These are phyloP conservation scores for Microplitis demolitor DNA, from an alignment of 1,140 invertebrate species.

Conservation along the genomic window DNA sequence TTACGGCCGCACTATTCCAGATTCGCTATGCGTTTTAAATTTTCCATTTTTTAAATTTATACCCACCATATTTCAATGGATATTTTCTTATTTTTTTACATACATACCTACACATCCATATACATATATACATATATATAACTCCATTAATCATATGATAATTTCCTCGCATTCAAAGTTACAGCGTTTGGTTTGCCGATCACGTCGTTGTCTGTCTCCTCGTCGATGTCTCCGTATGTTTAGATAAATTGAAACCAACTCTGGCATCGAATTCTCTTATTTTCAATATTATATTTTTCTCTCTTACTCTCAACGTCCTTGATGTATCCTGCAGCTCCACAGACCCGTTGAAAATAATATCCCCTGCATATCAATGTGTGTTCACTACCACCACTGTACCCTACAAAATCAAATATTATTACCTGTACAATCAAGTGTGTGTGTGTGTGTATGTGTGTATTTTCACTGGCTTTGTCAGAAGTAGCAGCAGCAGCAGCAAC, in stretches of 20 bases:
- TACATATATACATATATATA: too few relatives aligned
- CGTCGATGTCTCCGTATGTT: conserved; percentile 18
- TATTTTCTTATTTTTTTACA: too few relatives aligned
- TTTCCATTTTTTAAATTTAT: too few relatives aligned
- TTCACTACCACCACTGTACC: neutral
- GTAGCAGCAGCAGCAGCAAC: too few relatives aligned
- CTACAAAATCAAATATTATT: neutral
- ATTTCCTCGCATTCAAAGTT: too few relatives aligned
- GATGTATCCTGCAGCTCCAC: conserved; percentile 16
- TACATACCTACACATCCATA: too few relatives aligned
- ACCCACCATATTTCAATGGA: too few relatives aligned
- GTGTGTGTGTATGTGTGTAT: neutral
- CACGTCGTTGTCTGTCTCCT: neutral
- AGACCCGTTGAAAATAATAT: conserved; percentile 17
- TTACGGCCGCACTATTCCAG: neutral
- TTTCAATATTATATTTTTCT: neutral
- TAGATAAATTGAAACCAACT: neutral
- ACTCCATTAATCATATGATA: too few relatives aligned
- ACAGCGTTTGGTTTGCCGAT: neutral
- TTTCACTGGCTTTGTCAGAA: too few relatives aligned
- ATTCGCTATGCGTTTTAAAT: too few relatives aligned
- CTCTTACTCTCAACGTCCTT: conserved; percentile 20
- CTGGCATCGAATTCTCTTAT: conserved; percentile 23
- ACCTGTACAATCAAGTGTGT: neutral
- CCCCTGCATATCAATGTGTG: neutral